A percentile compares a stretch with the other conserved stretches of the same genome.
Conservation (phyloP, 2,113 vertebrate species). For the Lanius collurio region DNA sequence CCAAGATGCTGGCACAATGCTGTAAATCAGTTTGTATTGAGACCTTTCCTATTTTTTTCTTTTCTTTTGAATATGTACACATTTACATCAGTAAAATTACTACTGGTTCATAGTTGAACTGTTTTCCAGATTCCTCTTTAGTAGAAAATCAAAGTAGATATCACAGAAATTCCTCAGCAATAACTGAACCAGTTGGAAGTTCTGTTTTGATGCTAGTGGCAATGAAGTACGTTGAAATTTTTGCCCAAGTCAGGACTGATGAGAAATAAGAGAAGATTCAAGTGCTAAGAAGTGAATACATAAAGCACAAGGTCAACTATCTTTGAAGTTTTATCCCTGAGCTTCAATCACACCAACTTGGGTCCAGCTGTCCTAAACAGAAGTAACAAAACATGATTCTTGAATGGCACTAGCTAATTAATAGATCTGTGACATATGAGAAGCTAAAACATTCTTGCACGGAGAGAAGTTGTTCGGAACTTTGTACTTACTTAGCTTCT, state of each 20-base stretch:
- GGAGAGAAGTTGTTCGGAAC: slow-evolving; percentile 55
- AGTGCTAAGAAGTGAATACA: background rate
- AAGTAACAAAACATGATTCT: background rate
- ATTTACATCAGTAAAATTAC: background rate
- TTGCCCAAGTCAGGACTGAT: background rate
- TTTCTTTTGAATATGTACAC: background rate
- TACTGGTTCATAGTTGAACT: background rate
- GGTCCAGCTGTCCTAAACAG: background rate
- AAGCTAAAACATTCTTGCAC: slow-evolving; percentile 9
- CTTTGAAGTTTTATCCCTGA: background rate
- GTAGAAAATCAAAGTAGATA: background rate
- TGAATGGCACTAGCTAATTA: background rate
- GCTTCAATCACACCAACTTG: background rate
- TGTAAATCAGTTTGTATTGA: background rate
- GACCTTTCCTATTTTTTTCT: background rate
- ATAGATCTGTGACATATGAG: slow-evolving; percentile 5
- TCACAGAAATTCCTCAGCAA: background rate
- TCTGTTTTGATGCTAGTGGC: background rate
- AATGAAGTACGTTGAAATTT: background rate
- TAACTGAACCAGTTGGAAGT: background rate
- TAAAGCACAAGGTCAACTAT: background rate
- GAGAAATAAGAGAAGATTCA: background rate
- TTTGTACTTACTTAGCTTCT: slow-evolving; percentile 70
- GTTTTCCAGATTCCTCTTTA: background rate
- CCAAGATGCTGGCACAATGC: background rate